phyloP scores from a whole-genome alignment of 2,113 vertebrate genomes.

The Leucosticte australis region DNA sequence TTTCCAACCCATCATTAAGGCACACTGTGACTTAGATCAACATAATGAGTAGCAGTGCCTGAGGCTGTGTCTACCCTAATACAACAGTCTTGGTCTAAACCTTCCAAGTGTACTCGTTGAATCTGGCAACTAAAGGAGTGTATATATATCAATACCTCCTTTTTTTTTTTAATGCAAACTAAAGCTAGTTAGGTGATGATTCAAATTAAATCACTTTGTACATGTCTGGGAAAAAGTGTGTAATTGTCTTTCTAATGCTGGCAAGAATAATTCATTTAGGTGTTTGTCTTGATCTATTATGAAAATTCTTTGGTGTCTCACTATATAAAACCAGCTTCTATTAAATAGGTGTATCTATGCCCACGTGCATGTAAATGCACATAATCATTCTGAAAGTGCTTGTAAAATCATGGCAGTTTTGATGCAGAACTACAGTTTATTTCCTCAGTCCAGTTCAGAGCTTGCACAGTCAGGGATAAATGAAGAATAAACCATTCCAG shows the following conservation, averaged over 20 bases:
- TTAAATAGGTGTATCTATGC: rapidly evolving
- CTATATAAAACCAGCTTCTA: not conserved
- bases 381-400: not conserved
- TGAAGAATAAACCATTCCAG: not conserved
- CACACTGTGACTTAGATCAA: conserved; percentile 31
- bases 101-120: not conserved
- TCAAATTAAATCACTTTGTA: not conserved
- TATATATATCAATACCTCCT: not conserved
- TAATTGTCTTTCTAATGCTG: not conserved
- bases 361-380: not conserved
- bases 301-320: not conserved
- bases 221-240: not conserved
- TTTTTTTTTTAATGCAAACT: not conserved
- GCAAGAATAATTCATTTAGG: not conserved
- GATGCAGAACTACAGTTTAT: not conserved
- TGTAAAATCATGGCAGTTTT: not conserved
- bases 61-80: not conserved
- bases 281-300: rapidly evolving
- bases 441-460: not conserved
- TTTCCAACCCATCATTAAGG: conserved; percentile 27
- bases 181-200: not conserved
- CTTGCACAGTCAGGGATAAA: not conserved
- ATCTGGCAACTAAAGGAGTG: not conserved
- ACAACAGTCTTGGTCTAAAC: not conserved
- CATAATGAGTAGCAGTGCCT: conserved; percentile 12